Percentiles rank a stretch among this genome's conserved stretches.
phyloP scores from a whole-genome alignment of 2,888 invertebrate genomes.

The Pristionchus entomophagus region DNA sequence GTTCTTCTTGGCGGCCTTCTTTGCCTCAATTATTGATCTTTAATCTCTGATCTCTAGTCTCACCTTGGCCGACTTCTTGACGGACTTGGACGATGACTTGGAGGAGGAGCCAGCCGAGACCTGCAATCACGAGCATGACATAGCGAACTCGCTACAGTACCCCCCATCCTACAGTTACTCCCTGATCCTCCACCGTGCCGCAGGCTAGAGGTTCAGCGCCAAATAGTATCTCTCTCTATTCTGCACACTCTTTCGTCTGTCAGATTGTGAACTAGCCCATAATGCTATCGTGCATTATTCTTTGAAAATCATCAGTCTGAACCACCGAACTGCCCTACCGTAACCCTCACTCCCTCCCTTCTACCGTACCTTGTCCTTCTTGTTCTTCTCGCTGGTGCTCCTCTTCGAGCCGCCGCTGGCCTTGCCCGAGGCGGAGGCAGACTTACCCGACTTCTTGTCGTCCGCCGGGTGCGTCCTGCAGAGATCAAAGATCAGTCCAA shows the following conservation, averaged over 20 bases:
- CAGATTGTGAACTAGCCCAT: no score
- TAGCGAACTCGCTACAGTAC: background rate
- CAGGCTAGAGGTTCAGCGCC: no score
- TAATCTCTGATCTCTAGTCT: no score
- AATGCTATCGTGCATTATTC: no score
- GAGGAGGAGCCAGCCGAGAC: background rate
- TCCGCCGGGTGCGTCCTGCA: background rate
- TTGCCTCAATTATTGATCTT: no score
- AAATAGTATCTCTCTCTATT: no score
- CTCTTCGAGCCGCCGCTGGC: background rate
- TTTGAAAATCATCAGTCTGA: no score
- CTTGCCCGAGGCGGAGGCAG: background rate
- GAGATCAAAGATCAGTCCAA: conserved; percentile 15
- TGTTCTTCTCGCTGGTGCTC: background rate
- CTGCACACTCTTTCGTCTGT: no score
- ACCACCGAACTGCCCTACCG: no score
- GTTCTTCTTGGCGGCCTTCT: background rate
- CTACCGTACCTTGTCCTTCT: conserved; percentile 15
- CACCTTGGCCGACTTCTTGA: background rate
- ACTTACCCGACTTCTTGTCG: background rate
- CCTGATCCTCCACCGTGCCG: no score
- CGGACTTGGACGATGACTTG: background rate
- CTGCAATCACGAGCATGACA: background rate
- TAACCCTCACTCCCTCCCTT: background rate
- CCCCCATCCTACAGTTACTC: background rate